Evolutionary conservation across 2,797 vertebrate genomes (phyloP), one percentile per base, ranked within the genome.

Genomic region (Rhinichthys osculus): DNA sequence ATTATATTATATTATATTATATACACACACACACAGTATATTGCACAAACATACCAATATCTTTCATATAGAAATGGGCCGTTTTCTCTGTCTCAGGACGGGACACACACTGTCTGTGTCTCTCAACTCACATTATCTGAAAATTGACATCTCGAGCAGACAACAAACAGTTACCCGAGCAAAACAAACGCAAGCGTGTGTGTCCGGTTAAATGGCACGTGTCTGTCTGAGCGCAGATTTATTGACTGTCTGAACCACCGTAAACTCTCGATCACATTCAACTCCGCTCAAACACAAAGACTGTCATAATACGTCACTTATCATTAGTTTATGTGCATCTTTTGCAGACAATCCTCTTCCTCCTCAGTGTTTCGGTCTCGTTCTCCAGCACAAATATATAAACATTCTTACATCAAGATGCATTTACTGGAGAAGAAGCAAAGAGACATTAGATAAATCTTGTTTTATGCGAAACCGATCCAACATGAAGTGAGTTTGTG

Each of bases 131-230:
- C 89, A 93, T 93, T 90, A 94, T 95, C 91, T 93, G 91, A 88
- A 92, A 93, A 95, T 90, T 91, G 94, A 94, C 93, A 93, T 88
- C 74, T 89, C 17, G 85, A 82, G 85, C 93, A 93, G 94, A 94
- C 93, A 93, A 95, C 94, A 95, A 94, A 96, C 93, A 95, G 93
- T 93, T 92, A 91, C 92, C 78, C 78, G 88, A 91, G 67, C 50
- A 88, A 95, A 94, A 94, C 87, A 93, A 7, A 91, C 80, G 86
- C 90, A 7, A 4, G 76, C 91, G 93, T 91, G 93, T 92, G 88
- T 91, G 91, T 89, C 73, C 79, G 89, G 90, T 90, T 92, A 94
- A 95, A 95, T 94, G 92, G 92, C 93, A 93, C 87, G 92, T 76
- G 92, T 92, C 91, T 88, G 94, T 91, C 92, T 92, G 92, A 89